phyloP scores from a whole-genome alignment of 2,888 invertebrate genomes.

The Tenthredo notha region DNA sequence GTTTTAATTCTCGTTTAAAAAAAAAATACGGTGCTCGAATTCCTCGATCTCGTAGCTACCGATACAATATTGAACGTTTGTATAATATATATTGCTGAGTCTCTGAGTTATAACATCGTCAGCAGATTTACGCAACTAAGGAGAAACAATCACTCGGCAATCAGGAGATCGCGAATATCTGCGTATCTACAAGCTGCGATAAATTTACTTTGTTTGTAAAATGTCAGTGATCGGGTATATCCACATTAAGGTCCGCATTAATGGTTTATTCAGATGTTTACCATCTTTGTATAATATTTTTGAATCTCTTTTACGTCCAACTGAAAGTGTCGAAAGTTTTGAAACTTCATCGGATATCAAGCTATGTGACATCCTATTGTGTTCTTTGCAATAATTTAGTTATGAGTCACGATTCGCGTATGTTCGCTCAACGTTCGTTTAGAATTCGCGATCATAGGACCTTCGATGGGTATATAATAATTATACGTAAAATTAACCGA shows the following conservation, averaged over 20 bases:
- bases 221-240: neutral
- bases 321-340: neutral
- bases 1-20: neutral
- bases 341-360: neutral
- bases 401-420: slow-evolving; percentile 36
- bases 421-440: slow-evolving; percentile 1
- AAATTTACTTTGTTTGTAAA: neutral
- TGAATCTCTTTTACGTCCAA: neutral
- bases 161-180: neutral
- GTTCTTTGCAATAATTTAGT: slow-evolving; percentile 39
- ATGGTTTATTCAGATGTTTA: neutral
- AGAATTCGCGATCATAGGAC: neutral
- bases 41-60: neutral
- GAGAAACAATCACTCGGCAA: slow-evolving; percentile 15
- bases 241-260: neutral
- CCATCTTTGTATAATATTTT: neutral
- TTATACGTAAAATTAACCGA: neutral
- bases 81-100: neutral
- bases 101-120: slow-evolving; percentile 21
- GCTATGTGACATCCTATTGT: slow-evolving; percentile 39
- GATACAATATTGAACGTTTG: slow-evolving; percentile 10
- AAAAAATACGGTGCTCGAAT: neutral
- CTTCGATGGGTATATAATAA: neutral
- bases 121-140: slow-evolving; percentile 26
- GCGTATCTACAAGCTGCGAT: neutral